A percentile compares a stretch with the other conserved stretches of the same genome.
Evolutionary conservation across 1,140 invertebrate species (phyloP).

Genomic region (roundworm (Caenorhabditis elegans)): DNA sequence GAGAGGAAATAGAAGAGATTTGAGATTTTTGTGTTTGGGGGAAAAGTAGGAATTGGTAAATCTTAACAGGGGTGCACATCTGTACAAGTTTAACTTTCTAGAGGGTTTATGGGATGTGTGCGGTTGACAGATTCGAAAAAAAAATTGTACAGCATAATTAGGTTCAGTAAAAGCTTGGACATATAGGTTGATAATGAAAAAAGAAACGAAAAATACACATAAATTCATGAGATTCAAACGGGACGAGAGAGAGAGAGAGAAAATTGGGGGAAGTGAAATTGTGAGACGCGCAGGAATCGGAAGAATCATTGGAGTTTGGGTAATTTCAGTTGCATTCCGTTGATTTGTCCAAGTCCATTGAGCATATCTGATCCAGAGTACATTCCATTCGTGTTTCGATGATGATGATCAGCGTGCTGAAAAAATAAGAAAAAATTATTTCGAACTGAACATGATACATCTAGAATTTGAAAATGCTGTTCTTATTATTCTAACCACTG

Average conservation of each 20-base stretch:
- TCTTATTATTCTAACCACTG: too few relatives aligned
- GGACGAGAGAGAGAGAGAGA: not conserved
- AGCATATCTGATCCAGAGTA: constrained; percentile 4
- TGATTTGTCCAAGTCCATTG: not conserved
- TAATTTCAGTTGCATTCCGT: not conserved
- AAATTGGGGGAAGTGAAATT: not conserved
- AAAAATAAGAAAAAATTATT: too few relatives aligned
- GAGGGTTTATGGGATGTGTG: not conserved
- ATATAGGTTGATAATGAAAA: too few relatives aligned
- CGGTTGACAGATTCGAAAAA: too few relatives aligned
- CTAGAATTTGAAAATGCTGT: too few relatives aligned
- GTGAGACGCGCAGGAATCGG: not conserved
- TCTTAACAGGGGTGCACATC: not conserved
- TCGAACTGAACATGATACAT: too few relatives aligned
- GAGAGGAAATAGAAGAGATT: not conserved
- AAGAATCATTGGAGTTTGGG: not conserved
- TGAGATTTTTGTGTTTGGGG: constrained; percentile 6
- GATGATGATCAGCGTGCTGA: not conserved
- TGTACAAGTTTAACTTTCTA: not conserved
- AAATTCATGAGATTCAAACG: constrained; percentile 14
- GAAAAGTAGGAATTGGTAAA: not conserved
- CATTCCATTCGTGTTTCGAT: not conserved
- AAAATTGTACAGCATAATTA: too few relatives aligned
- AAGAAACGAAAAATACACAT: not conserved
- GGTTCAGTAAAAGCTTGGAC: too few relatives aligned